Conservation (phyloP, 2,113 vertebrate genomes). For the Podarcis cretensis region DNA sequence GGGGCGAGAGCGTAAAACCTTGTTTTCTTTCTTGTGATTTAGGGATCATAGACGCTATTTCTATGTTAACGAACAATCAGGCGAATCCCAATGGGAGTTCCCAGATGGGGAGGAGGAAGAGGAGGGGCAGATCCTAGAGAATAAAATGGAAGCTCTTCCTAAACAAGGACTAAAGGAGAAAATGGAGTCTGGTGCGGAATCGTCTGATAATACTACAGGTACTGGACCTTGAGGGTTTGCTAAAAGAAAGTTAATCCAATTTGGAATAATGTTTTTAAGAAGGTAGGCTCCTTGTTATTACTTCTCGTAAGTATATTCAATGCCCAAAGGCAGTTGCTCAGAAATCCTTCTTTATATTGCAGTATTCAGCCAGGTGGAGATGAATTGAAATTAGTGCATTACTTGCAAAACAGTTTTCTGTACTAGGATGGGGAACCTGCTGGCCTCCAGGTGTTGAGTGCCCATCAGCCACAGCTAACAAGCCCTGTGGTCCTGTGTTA, state of each 20-base stretch:
- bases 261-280: not conserved
- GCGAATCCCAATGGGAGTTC: slow-evolving; percentile 97
- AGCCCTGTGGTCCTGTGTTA: not conserved
- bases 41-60: slow-evolving; percentile 99
- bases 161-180: slow-evolving; percentile 76
- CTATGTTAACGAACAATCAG: slow-evolving; percentile 97
- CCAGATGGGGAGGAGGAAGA: slow-evolving; percentile 89
- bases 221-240: not conserved
- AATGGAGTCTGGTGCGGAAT: slow-evolving; percentile 61
- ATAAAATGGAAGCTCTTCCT: slow-evolving; percentile 72
- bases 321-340: not conserved
- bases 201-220: slow-evolving; percentile 72
- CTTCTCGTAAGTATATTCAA: not conserved
- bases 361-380: not conserved
- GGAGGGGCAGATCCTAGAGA: slow-evolving; percentile 70
- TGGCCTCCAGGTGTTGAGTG: not conserved
- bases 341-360: not conserved
- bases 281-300: not conserved
- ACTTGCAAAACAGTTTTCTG: not conserved
- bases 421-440: not conserved
- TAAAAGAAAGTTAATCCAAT: not conserved
- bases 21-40: slow-evolving; percentile 94
- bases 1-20: slow-evolving; percentile 70
- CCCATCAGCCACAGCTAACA: not conserved
- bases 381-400: not conserved